phyloP scores from a whole-genome alignment of 2,888 invertebrate genomes.

The Eupithecia subumbrata region DNA sequence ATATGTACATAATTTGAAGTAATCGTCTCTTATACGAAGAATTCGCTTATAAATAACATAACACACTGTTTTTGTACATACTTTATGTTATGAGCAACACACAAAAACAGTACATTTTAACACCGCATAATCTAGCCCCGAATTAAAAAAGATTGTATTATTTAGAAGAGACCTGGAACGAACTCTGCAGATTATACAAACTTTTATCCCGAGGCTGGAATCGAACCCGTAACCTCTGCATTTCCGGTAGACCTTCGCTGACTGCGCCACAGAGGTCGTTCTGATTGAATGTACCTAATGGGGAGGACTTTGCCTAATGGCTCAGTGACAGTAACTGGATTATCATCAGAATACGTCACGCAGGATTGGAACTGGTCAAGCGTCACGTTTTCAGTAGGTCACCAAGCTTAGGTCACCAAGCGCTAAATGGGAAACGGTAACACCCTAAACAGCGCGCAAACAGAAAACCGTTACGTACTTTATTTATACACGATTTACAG shows the following conservation, averaged over 20 bases:
- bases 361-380: neutral
- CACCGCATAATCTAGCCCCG: no score
- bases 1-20: no score
- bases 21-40: no score
- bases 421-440: constrained; percentile 76
- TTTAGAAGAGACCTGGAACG: no score
- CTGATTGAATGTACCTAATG: neutral
- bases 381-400: constrained; percentile 40
- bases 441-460: constrained; percentile 73
- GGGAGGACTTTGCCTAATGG: neutral
- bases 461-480: constrained; percentile 75
- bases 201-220: neutral
- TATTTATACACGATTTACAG: constrained; percentile 66
- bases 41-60: no score
- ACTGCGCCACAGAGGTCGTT: neutral
- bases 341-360: neutral
- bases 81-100: no score
- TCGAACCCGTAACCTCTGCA: neutral
- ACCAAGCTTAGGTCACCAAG: constrained; percentile 32
- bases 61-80: no score
- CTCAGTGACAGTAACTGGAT: neutral
- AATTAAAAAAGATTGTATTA: no score
- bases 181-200: no score
- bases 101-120: no score
- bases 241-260: neutral